These are phyloP conservation scores for Mizuhopecten yessoensis DNA, from an alignment of 1,140 invertebrate species.

Conservation along the genomic window DNA sequence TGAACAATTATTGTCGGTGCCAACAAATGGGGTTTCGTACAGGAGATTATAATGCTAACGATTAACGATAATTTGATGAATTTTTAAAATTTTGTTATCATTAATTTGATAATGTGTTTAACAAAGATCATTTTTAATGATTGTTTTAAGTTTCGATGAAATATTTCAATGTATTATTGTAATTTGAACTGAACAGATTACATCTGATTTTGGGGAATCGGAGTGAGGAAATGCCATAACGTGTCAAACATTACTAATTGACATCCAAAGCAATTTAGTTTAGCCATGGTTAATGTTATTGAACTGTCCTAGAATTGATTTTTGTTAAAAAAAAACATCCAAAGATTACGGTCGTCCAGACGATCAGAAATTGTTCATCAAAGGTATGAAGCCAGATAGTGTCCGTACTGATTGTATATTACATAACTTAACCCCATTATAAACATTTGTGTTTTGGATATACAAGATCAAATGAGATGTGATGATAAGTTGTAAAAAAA, in stretches of 20 bases:
- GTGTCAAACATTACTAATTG: background rate
- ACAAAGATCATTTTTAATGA: background rate
- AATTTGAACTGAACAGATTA: background rate
- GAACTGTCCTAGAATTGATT: too few relatives aligned
- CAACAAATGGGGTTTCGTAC: background rate
- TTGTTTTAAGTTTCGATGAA: background rate
- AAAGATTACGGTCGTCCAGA: too few relatives aligned
- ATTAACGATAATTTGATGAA: background rate
- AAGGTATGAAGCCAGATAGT: too few relatives aligned
- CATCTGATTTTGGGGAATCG: background rate
- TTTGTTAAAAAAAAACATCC: too few relatives aligned
- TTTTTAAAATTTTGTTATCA: background rate
- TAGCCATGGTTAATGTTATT: too few relatives aligned
- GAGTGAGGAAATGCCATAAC: background rate
- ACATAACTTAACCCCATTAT: too few relatives aligned
- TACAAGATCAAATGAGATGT: too few relatives aligned
- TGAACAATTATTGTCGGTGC: background rate
- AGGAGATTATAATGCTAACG: background rate
- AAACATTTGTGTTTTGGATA: too few relatives aligned
- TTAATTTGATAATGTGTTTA: background rate
- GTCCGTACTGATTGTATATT: too few relatives aligned
- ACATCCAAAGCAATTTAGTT: background rate
- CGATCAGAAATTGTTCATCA: too few relatives aligned
- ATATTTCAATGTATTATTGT: background rate
- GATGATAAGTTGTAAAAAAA: too few relatives aligned